Evolutionary conservation across 2,797 vertebrate genomes (phyloP), one percentile per base, ranked within the genome.

Genomic region (Todus mexicanus): DNA sequence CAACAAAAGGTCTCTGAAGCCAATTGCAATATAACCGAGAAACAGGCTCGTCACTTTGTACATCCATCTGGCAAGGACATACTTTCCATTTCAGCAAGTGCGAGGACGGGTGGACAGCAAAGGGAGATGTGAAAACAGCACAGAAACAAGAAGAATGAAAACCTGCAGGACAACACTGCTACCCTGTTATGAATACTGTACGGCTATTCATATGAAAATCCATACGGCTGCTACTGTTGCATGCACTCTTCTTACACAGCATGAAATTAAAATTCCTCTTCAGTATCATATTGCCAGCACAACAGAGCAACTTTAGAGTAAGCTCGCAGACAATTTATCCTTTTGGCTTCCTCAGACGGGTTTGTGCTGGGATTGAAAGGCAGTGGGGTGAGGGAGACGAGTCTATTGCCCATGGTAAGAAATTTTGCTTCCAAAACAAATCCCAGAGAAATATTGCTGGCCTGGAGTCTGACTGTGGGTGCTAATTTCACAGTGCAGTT

Each of bases 181-280:
- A 47, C 90, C 93, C 93, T 95, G 87, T 76, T 63, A 87, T 71
- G 94, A 93, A 79, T 63, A 90, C 96, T 94, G 95, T 85, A 76
- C 84, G 4, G 15, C 94, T 69, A 96, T 97, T 97, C 96, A 93
- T 60, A 94, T 96, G 95, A 96, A 95, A 97, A 95, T 94, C 94
- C 95, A 96, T 96, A 96, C 92, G 93, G 92, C 90, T 96, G 96
- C 95, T 75, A 79, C 95, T 95, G 91, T 78, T 94, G 95, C 96
- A 79, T 91, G 94, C 77, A 16, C 91, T 90, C 93, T 76, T 86
- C 87, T 93, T 95, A 94, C 95, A 72, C 96, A 96, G 96, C 95
- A 97, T 96, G 96, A 97, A 96, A 97, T 96, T 97, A 96, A 95
- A 96, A 97, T 97, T 97, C 95, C 85, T 96, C 80, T 70, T 95